A percentile compares a stretch with the other conserved stretches of the same genome.
Conservation (phyloP, 2,888 invertebrate species). For the Apodemia zela region DNA sequence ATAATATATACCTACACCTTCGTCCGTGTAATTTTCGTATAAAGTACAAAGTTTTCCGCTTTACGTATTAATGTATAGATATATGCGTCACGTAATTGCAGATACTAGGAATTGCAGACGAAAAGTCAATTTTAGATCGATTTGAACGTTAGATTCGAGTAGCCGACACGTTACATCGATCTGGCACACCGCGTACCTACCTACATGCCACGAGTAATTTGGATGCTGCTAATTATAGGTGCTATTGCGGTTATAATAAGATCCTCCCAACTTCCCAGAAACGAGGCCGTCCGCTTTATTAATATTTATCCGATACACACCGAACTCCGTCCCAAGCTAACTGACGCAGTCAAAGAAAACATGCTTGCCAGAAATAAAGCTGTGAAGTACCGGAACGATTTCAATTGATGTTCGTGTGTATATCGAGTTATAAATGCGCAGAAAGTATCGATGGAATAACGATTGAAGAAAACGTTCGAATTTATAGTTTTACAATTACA, state of each 20-base stretch:
- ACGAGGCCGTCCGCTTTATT: slow-evolving; percentile 78
- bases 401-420: slow-evolving; percentile 71
- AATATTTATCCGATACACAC: slow-evolving; percentile 79
- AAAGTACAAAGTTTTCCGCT: too few species aligned
- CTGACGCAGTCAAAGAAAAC: slow-evolving; percentile 79
- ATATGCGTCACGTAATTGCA: slow-evolving; percentile 26
- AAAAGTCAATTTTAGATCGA: slow-evolving; percentile 48
- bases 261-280: slow-evolving; percentile 78
- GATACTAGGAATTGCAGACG: slow-evolving; percentile 36
- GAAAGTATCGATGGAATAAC: slow-evolving; percentile 59
- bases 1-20: too few species aligned
- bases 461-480: slow-evolving; percentile 55
- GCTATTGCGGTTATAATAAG: slow-evolving; percentile 81
- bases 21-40: too few species aligned
- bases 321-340: slow-evolving; percentile 68
- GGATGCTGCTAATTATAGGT: slow-evolving; percentile 78
- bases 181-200: slow-evolving; percentile 60
- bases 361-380: slow-evolving; percentile 75
- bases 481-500: slow-evolving; percentile 28
- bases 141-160: slow-evolving; percentile 50
- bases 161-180: slow-evolving; percentile 63
- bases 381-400: slow-evolving; percentile 76
- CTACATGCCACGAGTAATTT: slow-evolving; percentile 67
- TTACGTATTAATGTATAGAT: neutral
- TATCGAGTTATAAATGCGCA: slow-evolving; percentile 66